Evolutionary conservation across 2,113 vertebrate genomes (phyloP).

Genomic region (Pyrgilauda ruficollis): DNA sequence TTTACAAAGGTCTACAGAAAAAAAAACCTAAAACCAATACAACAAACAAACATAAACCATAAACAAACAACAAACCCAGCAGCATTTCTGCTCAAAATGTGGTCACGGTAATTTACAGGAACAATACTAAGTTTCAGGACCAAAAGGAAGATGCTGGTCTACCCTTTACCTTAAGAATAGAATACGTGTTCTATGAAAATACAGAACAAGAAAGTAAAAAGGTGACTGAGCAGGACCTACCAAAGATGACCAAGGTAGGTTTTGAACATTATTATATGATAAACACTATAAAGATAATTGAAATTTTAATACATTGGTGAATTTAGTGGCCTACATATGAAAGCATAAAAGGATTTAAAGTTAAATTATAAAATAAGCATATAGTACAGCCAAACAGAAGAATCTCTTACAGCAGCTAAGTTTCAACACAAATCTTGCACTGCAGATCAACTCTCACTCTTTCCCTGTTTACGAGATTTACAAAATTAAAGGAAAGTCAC

Average conservation of each 20-base stretch:
- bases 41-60: not conserved
- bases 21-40: not conserved
- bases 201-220: slow-evolving; percentile 24
- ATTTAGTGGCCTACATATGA: not conserved
- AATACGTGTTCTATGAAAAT: slow-evolving; percentile 10
- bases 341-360: not conserved
- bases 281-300: not conserved
- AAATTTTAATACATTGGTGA: not conserved
- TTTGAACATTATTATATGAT: not conserved
- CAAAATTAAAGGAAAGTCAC: not conserved
- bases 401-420: not conserved
- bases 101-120: not conserved
- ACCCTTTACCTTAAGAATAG: not conserved
- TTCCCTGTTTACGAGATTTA: not conserved
- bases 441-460: not conserved
- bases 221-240: not conserved
- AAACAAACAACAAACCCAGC: not conserved
- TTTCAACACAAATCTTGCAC: not conserved
- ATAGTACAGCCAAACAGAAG: not conserved
- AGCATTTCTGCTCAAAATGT: not conserved
- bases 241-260: not conserved
- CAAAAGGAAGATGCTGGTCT: not conserved
- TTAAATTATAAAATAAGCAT: not conserved
- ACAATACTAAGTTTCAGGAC: not conserved
- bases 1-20: not conserved